Base-by-base conservation (phyloP, 2,113 vertebrate species). In the Corvus cornix region DNA sequence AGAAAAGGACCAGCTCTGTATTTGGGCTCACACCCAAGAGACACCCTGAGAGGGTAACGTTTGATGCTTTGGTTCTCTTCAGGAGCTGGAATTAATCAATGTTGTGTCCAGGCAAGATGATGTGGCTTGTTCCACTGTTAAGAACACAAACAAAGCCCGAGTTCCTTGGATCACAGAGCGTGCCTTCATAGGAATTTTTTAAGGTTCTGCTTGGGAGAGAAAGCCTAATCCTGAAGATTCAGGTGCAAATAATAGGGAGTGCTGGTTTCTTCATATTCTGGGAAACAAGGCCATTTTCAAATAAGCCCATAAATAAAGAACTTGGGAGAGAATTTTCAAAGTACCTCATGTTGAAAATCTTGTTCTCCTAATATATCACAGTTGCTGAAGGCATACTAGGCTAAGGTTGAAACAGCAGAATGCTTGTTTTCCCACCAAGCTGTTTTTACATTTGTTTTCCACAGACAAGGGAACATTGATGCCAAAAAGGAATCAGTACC, bases 401-500 rank as follows among this genome's bases (percentile, higher is more conserved):
- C 60, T 68, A 64, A 63, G 56, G 31, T 24, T 94, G 75, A 90
- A 93, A 77, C 48, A 83, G 31, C 83, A 83, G 46, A 79, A 70
- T 21, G 43, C 27, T 35, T 70, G 17, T 91, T 95, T 90, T 84
- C 62, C 46, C 80, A 91, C 51, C 70, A 79, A 91, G 46, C 37
- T 56, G n/a, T 49, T 96, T 86, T 91, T 77, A 80, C 39, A 41
- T 90, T 69, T 90, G 46, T 60, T 91, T 75, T 82, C 43, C 58
- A 88, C 30, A 63, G 62, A 91, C 28, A 82, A 67, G 28, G 20
- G 46, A 90, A 79, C 73, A 81, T 7, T 70, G 85, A 87, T 84
- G 79, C 28, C 44, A 84, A 52, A 92, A 85, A 90, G 33, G 37
- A 91, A 96, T 91, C 73, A 56, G 72, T 74, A 88, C n/a, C 66